These are phyloP conservation scores for Philypnodon macrostomus DNA, from an alignment of 2,797 vertebrate genomes.

Conservation along the genomic window DNA sequence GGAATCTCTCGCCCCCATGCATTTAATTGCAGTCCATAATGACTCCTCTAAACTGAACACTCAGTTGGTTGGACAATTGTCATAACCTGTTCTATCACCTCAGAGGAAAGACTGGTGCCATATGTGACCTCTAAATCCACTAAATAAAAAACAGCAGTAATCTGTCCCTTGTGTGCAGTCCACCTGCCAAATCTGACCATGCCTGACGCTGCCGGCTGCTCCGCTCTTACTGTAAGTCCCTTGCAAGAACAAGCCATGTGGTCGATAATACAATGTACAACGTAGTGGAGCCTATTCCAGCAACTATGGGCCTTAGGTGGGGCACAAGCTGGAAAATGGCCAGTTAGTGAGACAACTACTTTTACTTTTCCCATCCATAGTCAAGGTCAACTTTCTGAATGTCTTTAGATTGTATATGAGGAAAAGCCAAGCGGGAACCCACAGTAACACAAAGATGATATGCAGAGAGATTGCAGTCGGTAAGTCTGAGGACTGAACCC, in stretches of 20 bases:
- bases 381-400: no score
- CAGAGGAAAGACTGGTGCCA: slow-evolving; percentile 47
- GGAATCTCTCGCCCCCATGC: slow-evolving; percentile 41
- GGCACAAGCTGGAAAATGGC: no score
- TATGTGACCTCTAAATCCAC: slow-evolving; percentile 67
- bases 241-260: slow-evolving; percentile 26
- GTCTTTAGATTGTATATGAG: no score
- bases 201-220: slow-evolving; percentile 61
- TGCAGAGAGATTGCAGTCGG: no score
- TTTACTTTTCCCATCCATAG: no score
- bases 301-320: no score
- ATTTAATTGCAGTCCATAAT: slow-evolving; percentile 71
- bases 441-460: no score
- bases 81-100: slow-evolving; percentile 44
- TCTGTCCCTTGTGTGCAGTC: slow-evolving; percentile 62
- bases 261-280: no score
- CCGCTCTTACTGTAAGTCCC: slow-evolving; percentile 47
- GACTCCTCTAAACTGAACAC: slow-evolving; percentile 51
- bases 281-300: no score
- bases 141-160: slow-evolving; percentile 66
- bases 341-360: no score
- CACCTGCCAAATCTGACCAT: slow-evolving; percentile 57
- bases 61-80: slow-evolving; percentile 27
- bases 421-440: no score
- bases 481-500: no score